Evolutionary conservation across 2,113 vertebrate genomes (phyloP).

Genomic region (Bufo gargarizans): DNA sequence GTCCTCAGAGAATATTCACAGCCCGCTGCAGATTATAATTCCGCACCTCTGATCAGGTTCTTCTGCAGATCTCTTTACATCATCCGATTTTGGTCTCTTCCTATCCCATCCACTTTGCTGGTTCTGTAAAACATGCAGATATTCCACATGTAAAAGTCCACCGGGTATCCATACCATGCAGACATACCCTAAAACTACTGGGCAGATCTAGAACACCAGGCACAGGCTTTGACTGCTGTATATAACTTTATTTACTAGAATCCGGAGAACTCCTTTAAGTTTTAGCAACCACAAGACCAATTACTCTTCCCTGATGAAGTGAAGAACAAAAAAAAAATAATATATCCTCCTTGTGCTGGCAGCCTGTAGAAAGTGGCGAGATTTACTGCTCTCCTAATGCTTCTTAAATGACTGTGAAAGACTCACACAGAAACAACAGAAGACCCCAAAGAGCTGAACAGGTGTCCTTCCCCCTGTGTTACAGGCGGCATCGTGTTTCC

Average conservation of each 20-base stretch:
- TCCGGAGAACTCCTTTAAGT: not conserved
- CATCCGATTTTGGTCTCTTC: too few species aligned
- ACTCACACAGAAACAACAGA: constrained; percentile 34
- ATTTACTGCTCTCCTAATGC: constrained; percentile 43
- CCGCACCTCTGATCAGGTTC: too few species aligned
- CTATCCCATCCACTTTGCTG: too few species aligned
- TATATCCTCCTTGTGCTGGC: not conserved
- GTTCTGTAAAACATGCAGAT: too few species aligned
- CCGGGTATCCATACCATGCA: not conserved
- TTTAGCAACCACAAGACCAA: not conserved
- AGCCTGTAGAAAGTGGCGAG: constrained; percentile 1
- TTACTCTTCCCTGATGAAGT: not conserved
- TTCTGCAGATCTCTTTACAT: too few species aligned
- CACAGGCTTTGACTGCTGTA: not conserved
- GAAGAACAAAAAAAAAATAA: not conserved
- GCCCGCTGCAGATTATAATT: too few species aligned
- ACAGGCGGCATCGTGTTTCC: constrained; percentile 51
- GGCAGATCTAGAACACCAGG: not conserved
- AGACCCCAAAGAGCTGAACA: constrained; percentile 44
- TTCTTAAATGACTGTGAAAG: constrained; percentile 43
- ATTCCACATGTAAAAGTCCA: too few species aligned
- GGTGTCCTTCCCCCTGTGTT: constrained; percentile 40
- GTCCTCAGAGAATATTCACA: too few species aligned
- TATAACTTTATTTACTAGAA: constrained; percentile 7
- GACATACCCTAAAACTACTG: too few species aligned